phyloP scores from a whole-genome alignment of 2,113 vertebrate species.

The Heptranchias perlo region DNA sequence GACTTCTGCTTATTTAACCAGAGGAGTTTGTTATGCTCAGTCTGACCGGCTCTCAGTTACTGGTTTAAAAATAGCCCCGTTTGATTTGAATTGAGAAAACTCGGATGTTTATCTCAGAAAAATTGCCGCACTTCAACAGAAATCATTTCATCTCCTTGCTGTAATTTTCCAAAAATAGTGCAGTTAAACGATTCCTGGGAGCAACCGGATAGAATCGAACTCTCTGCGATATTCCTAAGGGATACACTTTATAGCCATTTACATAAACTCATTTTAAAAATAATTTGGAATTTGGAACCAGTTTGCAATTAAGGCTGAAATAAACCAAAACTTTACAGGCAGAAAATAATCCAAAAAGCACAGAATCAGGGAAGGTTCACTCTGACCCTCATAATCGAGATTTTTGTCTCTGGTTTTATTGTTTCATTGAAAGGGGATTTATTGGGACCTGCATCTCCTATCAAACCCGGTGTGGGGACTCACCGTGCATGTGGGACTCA shows the following conservation, averaged over 20 bases:
- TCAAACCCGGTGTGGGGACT: too few relatives aligned
- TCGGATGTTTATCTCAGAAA: background rate
- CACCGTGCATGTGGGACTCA: too few relatives aligned
- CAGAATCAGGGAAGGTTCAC: too few relatives aligned
- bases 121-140: background rate
- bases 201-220: background rate
- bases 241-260: background rate
- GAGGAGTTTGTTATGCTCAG: background rate
- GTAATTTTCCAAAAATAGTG: background rate
- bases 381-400: too few relatives aligned
- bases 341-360: too few relatives aligned
- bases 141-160: background rate
- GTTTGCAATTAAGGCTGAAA: too few relatives aligned
- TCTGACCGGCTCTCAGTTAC: constrained; percentile 1
- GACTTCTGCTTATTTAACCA: constrained; percentile 21
- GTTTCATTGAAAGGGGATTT: too few relatives aligned
- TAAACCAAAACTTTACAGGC: too few relatives aligned
- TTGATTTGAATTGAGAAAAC: constrained; percentile 1
- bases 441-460: too few relatives aligned
- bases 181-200: background rate
- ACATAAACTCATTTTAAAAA: background rate
- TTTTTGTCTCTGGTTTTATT: too few relatives aligned
- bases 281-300: too few relatives aligned
- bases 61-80: constrained; percentile 15
- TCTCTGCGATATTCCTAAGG: background rate